Evolutionary conservation across 2,888 invertebrate genomes (phyloP), one percentile per base, ranked within the genome.

Genomic region (Gisinianus flammeolus): DNA sequence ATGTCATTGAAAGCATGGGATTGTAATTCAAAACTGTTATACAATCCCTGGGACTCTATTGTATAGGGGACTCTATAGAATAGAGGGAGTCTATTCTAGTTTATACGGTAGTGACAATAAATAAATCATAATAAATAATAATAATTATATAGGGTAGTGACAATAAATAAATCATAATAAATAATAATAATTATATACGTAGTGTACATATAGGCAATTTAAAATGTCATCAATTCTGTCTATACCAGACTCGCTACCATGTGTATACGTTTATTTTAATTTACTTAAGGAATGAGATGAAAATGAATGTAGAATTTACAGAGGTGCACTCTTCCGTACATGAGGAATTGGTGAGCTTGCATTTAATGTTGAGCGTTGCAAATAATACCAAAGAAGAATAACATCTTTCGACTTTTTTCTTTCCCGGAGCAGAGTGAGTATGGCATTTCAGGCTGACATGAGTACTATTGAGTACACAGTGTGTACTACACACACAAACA

Each of bases 371-470:
- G 16, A 28, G 0, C 8, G 28, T 28, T 62, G 16, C 44, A 19
- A 19, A 44, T 16, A 44, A 16, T 44, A 12, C 2, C 2, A 44
- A 16, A 44, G n/a, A n/a, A n/a, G n/a, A 16, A 44, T 44, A 44
- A 16, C 19, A 44, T 19, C 6, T 44, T 44, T 26, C 26, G 19
- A 22, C n/a, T 68, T 24, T 44, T 12, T 31, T 6, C 33, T 44
- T 31, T 68, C 35, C 68, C 30, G 35, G 68, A 68, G 35, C 35
- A 35, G 33, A 68, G 35, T 68, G 35, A 35, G 35, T 44, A 5
- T 16, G 2, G 19, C 44, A 44, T 44, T 44, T 44, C 12, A 44
- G 2, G 19, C 44, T 62, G 12, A 26, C 62, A 16, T 26, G 4
- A 62, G 4, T 62, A 62, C 58, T 58, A n/a, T n/a, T 8, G 2